phyloP scores from a whole-genome alignment of 2,113 vertebrate species.

The Aviceda subcristata region DNA sequence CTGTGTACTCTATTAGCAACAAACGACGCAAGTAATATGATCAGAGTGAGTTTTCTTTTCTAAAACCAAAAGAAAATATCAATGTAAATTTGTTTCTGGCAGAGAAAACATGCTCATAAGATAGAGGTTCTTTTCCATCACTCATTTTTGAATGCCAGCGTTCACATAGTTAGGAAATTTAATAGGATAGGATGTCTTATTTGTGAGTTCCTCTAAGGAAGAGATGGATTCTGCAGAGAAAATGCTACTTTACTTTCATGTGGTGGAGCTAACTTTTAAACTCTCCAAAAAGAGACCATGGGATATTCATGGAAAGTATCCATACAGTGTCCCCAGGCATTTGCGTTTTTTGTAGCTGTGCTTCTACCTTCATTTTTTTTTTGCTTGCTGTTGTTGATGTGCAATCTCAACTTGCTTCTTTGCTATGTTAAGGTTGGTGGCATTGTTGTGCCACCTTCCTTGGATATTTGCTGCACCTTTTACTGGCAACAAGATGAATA shows the following conservation, averaged over 20 bases:
- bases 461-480: background rate
- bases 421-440: background rate
- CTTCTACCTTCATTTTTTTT: background rate
- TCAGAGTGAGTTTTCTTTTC: background rate
- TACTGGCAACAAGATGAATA: background rate
- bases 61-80: background rate
- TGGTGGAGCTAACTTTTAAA: background rate
- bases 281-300: background rate
- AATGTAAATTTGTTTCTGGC: background rate
- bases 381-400: background rate
- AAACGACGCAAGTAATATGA: background rate
- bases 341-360: background rate
- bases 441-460: background rate
- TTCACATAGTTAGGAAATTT: background rate
- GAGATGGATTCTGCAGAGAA: background rate
- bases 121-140: background rate
- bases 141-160: background rate
- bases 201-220: background rate
- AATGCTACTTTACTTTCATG: background rate
- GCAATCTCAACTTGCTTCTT: background rate
- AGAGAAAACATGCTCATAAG: background rate
- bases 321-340: rapidly evolving
- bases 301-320: background rate
- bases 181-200: background rate
- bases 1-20: background rate